These are phyloP conservation scores for Aphodius sticticus DNA, from an alignment of 2,888 invertebrate genomes.

Conservation along the genomic window DNA sequence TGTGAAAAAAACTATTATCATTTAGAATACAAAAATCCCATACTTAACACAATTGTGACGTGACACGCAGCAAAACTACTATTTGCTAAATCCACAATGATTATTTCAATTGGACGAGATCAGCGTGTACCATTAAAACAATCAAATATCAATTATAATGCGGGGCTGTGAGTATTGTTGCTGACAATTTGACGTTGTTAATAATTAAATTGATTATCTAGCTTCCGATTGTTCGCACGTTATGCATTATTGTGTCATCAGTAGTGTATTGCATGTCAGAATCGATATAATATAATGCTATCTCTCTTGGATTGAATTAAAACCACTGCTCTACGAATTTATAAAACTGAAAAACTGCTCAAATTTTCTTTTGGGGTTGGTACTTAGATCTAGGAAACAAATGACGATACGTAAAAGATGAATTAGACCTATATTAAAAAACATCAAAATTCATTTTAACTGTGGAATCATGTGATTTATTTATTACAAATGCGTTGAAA, in stretches of 20 bases:
- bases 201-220: not conserved
- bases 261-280: not conserved
- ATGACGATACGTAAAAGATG: too few species aligned
- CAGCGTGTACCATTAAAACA: not conserved
- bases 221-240: not conserved
- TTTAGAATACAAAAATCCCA: too few species aligned
- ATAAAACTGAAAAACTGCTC: too few species aligned
- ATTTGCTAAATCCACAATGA: not conserved
- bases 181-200: conserved; percentile 4
- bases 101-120: not conserved
- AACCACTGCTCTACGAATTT: not conserved
- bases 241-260: not conserved
- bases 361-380: not conserved
- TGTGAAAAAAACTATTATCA: too few species aligned
- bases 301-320: not conserved
- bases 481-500: too few species aligned
- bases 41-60: too few species aligned
- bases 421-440: too few species aligned
- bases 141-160: not conserved
- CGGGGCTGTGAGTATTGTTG: not conserved
- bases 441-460: too few species aligned
- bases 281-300: not conserved
- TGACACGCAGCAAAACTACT: not conserved
- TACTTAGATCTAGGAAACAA: too few species aligned
- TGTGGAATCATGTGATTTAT: too few species aligned